These are phyloP conservation scores for Exocentrus adspersus DNA, from an alignment of 2,888 invertebrate genomes.

Conservation along the genomic window DNA sequence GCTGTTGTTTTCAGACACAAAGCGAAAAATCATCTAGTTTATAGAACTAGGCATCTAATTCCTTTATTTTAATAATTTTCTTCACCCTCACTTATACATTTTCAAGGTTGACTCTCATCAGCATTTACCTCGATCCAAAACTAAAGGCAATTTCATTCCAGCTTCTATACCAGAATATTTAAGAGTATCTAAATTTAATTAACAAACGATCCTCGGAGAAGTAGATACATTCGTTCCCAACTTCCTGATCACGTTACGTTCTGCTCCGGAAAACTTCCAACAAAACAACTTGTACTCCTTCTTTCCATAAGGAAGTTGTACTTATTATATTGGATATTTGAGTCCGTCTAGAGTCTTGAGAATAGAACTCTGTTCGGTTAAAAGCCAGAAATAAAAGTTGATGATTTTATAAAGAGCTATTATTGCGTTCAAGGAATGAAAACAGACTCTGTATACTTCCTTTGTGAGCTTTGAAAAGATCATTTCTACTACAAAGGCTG, in stretches of 20 bases:
- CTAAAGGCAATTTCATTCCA: too few species aligned
- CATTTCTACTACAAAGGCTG: too few species aligned
- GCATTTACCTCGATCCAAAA: too few species aligned
- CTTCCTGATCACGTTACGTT: constrained; percentile 1
- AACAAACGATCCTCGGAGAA: neutral
- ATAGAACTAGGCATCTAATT: too few species aligned
- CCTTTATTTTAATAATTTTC: too few species aligned
- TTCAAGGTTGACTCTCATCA: too few species aligned
- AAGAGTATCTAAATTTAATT: neutral
- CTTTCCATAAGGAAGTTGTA: constrained; percentile 1
- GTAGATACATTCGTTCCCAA: neutral
- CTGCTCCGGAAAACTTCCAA: constrained; percentile 2
- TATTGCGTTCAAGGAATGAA: constrained; percentile 7
- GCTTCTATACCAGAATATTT: too few species aligned
- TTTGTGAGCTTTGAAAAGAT: too few species aligned
- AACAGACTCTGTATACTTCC: neutral
- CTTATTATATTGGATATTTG: constrained; percentile 7
- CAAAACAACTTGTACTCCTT: constrained; percentile 2
- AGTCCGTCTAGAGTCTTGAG: neutral
- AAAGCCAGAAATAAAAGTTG: constrained; percentile 10
- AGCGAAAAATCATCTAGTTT: too few species aligned
- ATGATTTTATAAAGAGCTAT: constrained; percentile 12
- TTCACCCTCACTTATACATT: too few species aligned
- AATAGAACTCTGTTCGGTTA: constrained; percentile 2
- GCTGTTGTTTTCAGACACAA: too few species aligned